phyloP scores from a whole-genome alignment of 2,113 vertebrate genomes.

The Epinephelus lanceolatus region DNA sequence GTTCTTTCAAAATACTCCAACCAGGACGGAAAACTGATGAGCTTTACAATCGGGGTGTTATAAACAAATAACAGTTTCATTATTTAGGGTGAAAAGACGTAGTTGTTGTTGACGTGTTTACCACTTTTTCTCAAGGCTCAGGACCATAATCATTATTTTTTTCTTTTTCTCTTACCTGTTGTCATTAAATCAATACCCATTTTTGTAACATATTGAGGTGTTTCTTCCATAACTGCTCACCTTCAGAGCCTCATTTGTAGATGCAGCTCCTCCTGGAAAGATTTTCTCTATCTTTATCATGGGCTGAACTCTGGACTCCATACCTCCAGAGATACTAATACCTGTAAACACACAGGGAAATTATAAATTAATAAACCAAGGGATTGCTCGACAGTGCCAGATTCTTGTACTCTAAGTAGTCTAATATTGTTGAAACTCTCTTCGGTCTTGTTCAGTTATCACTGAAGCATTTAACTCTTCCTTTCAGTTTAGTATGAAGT shows the following conservation, averaged over 20 bases:
- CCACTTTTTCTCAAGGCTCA: neutral
- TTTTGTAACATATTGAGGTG: neutral
- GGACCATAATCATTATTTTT: neutral
- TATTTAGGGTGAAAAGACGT: neutral
- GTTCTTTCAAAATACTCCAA: constrained; percentile 17
- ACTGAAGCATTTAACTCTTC: constrained; percentile 6
- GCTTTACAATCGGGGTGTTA: constrained; percentile 1
- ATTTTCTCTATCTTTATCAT: constrained; percentile 98
- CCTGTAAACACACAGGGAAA: constrained; percentile 81
- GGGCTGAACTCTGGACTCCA: constrained; percentile 94
- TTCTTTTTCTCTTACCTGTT: neutral
- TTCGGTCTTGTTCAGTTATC: constrained; percentile 1
- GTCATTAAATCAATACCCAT: neutral
- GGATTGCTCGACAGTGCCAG: neutral
- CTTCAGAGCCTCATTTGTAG: constrained; percentile 90
- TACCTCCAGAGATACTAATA: constrained; percentile 96
- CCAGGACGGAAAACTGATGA: neutral
- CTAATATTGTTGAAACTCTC: neutral
- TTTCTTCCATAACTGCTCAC: constrained; percentile 71
- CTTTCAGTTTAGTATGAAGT: constrained; percentile 34
- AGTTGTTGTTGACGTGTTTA: neutral
- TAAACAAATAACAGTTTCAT: neutral
- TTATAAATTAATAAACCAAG: neutral
- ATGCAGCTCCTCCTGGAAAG: constrained; percentile 95
- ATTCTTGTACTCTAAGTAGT: neutral